A percentile compares a stretch with the other conserved stretches of the same genome.
phyloP scores from a whole-genome alignment of 2,797 vertebrate species.

The Peromyscus aztecus region DNA sequence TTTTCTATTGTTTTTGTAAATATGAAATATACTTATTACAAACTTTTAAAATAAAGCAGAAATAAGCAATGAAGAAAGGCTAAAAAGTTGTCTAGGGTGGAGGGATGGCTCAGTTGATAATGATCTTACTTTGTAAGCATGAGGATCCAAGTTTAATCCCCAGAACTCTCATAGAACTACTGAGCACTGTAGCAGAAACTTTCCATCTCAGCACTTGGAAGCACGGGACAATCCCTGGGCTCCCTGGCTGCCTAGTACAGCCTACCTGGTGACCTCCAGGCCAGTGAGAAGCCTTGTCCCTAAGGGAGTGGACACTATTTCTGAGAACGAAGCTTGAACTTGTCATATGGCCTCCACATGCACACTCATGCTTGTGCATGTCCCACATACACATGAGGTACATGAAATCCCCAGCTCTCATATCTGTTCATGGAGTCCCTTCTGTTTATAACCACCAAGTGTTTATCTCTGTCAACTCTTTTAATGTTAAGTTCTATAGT shows the following conservation, averaged over 20 bases:
- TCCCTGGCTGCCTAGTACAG: background rate
- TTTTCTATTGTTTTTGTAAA: conserved; percentile 45
- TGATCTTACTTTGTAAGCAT: background rate
- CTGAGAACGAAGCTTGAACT: background rate
- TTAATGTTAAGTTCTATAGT: conserved; percentile 14
- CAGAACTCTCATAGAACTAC: background rate
- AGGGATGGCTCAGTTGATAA: background rate
- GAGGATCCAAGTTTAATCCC: background rate
- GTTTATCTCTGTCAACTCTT: conserved; percentile 13
- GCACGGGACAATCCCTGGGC: background rate
- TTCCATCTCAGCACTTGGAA: background rate
- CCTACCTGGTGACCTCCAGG: background rate
- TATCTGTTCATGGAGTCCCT: background rate
- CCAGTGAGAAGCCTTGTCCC: background rate
- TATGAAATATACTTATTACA: background rate
- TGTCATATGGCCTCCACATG: background rate
- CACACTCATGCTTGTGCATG: background rate
- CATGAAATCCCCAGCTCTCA: background rate
- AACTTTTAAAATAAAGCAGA: conserved; percentile 39
- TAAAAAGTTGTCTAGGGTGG: background rate
- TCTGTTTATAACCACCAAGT: background rate
- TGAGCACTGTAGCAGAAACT: background rate
- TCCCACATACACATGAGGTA: background rate
- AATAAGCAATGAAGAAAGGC: background rate
- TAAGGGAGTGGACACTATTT: background rate